Percentiles rank a stretch among this genome's conserved stretches.
These are phyloP conservation scores for Drosophila barbarae DNA, from an alignment of 2,888 invertebrate genomes.

Conservation along the genomic window DNA sequence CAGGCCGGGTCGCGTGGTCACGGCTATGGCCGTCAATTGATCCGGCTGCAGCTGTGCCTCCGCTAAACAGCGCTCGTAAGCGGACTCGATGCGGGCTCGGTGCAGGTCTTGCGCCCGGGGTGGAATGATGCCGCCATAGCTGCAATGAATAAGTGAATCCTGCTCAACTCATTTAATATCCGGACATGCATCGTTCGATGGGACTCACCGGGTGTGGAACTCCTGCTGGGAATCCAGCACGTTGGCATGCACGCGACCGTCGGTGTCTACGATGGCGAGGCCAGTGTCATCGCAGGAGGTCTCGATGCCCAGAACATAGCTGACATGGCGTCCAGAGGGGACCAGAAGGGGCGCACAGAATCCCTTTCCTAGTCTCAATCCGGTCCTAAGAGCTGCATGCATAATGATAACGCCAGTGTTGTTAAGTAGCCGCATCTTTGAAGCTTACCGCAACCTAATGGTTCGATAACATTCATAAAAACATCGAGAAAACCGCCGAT, in stretches of 20 bases:
- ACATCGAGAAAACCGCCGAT: not conserved
- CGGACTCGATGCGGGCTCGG: conserved; percentile 86
- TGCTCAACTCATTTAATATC: not conserved
- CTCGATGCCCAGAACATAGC: conserved; percentile 92
- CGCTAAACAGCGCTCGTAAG: conserved; percentile 85
- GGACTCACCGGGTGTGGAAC: conserved; percentile 85
- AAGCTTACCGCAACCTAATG: not conserved
- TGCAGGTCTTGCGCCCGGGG: conserved; percentile 91
- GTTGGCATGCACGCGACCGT: conserved; percentile 88
- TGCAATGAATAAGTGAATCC: conserved; percentile 25
- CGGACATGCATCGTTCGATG: too few relatives aligned
- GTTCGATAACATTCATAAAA: not conserved
- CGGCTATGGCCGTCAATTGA: conserved; percentile 92
- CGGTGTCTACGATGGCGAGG: conserved; percentile 88
- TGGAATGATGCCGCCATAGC: conserved; percentile 90
- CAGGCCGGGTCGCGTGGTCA: conserved; percentile 92
- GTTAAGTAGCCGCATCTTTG: not conserved
- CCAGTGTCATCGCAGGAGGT: conserved; percentile 99
- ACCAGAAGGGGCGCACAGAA: not conserved
- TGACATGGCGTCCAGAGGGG: conserved; percentile 27
- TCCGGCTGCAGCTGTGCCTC: conserved; percentile 82
- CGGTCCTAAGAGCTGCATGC: conserved; percentile 15
- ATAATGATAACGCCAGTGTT: conserved; percentile 15
- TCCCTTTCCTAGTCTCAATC: not conserved
- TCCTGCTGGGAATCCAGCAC: conserved; percentile 89